Evolutionary conservation across 2,113 vertebrate species (phyloP), one percentile per base, ranked within the genome.

Genomic region (Mionectes macconnelli): DNA sequence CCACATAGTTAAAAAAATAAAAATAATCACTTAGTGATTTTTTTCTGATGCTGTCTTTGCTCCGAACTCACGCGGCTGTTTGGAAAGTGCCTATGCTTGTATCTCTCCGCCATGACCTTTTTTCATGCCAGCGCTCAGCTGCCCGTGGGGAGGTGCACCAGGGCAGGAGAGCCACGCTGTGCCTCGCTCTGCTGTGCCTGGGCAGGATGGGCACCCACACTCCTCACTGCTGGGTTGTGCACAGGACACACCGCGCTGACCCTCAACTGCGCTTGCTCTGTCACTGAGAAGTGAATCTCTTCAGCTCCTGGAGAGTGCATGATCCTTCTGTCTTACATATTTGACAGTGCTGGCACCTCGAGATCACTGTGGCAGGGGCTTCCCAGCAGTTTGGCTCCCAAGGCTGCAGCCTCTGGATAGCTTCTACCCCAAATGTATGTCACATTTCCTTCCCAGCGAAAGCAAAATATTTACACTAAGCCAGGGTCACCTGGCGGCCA

Each of bases 381-480:
- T 90, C 90, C 86, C 72, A 75, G 92, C 21, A 53, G 77, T 18
- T 94, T 84, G 3, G 68, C 92, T 97, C 74, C 79, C 0, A 5
- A 83, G 89, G 69, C 92, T n/a, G 14, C 89, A 95, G 90, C 77
- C 93, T 93, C 96, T 97, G 97, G 95, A 97, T 91, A 92, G 55
- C 90, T 96, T 97, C 97, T 95, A 97, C 92, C 69, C 66, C 75
- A 72, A 91, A 96, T 69, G 76, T 90, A 95, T 95, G 95, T 97
- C 96, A 94, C 90, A 91, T 96, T 97, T 97, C 93, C 93, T 97
- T 95, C 95, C 95, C 89, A 97, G 70, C 1, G 3, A 94, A 97
- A 97, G 95, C 90, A 97, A 96, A 97, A 97, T 97, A 96, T 97
- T 97, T 97, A 97, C 79, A 91, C 85, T 93, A 80, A 97, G 81